A percentile compares a stretch with the other conserved stretches of the same genome.
Conservation (phyloP, 2,113 vertebrate genomes). For the Oncorhynchus tshawytscha region DNA sequence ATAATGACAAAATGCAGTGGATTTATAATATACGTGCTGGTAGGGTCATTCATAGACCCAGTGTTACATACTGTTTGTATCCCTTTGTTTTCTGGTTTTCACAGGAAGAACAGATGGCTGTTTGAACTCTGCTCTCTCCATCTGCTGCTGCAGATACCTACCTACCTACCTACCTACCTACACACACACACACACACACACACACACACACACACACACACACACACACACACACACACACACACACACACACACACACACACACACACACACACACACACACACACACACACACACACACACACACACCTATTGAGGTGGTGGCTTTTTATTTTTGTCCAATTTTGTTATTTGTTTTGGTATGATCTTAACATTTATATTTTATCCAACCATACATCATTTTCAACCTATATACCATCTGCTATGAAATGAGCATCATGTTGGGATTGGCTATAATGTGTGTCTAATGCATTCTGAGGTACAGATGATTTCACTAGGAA, state of each 20-base stretch:
- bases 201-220: too few relatives aligned
- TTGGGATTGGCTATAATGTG: slow-evolving; percentile 29
- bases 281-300: too few relatives aligned
- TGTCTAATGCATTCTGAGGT: slow-evolving; percentile 35
- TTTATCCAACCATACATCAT: neutral
- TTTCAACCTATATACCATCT: neutral
- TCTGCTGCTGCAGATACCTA: slow-evolving; percentile 27
- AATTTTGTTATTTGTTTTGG: neutral
- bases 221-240: too few relatives aligned
- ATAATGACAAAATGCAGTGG: too few relatives aligned
- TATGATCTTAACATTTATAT: neutral
- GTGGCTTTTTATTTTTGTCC: neutral
- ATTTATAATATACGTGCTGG: too few relatives aligned
- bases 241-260: slow-evolving; percentile 19
- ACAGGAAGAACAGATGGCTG: slow-evolving; percentile 84
- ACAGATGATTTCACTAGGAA: slow-evolving; percentile 28
- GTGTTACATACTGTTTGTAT: neutral
- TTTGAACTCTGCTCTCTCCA: slow-evolving; percentile 84
- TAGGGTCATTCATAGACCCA: too few relatives aligned
- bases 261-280: slow-evolving; percentile 58
- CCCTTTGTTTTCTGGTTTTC: slow-evolving; percentile 53
- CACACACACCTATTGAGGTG: slow-evolving; percentile 41
- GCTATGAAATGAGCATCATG: slow-evolving; percentile 9
- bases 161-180: slow-evolving; percentile 4
- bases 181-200: slow-evolving; percentile 39